Evolutionary conservation across 2,113 vertebrate genomes (phyloP), one percentile per base, ranked within the genome.

Genomic region (Reinhardtius hippoglossoides): DNA sequence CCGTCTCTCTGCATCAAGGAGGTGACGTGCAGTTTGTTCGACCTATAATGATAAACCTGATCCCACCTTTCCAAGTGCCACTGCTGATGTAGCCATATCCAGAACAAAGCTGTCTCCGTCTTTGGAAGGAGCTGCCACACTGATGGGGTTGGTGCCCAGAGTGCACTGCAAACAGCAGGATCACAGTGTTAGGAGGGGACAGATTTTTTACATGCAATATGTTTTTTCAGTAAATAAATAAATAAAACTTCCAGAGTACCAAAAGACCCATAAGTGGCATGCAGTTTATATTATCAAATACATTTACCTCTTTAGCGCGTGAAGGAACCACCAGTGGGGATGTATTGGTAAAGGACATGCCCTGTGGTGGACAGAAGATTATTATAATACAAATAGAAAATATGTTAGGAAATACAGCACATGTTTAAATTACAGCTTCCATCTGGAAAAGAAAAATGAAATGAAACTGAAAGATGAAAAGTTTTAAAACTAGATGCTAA

Each of bases 81-180:
- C 94, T 0, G 94, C 93, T 2, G 95, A 95, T 0, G 94, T 95
- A 61, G 95, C 94, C 91, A 95, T 95, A 80, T 95, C 95, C 83
- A 95, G 71, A 26, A 94, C 93, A 76, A 95, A 95, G 81, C 93
- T 94, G 87, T 95, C 94, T 52, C 91, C 91, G 3, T 92, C 44
- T 5, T 85, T 88, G 46, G 92, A 91, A 0, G 94, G 95, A 50
- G 94, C 93, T 0, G 92, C 94, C 24, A 95, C 85, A 16, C 93
- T 94, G 69, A 95, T 76, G 40, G 94, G 95, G 81, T 95, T 95
- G 78, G 95, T 95, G 27, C 94, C 95, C 52, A 95, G 27, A n/a
- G 93, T 94, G 79, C 92, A 92, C 94, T 95, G 15, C 42, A 75
- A 64, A 84, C n/a, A 78, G 13, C n/a, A 67, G 12, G 6, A 15